These are phyloP conservation scores for Euplagia quadripunctaria DNA, from an alignment of 2,888 invertebrate species.

Conservation along the genomic window DNA sequence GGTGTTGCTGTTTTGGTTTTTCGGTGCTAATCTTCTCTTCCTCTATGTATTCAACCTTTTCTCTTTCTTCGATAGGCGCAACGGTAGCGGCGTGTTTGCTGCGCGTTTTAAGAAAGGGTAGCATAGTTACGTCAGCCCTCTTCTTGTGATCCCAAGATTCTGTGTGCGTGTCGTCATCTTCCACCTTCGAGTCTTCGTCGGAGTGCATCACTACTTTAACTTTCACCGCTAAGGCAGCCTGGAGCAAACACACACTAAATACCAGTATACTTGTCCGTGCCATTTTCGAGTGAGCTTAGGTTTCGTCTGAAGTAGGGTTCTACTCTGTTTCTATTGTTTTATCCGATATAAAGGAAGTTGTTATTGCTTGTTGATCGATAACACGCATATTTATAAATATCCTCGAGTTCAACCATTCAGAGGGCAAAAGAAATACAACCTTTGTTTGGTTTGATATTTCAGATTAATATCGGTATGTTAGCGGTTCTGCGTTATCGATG, in stretches of 20 bases:
- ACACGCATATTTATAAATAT: conserved; percentile 74
- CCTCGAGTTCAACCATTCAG: conserved; percentile 41
- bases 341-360: conserved; percentile 56
- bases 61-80: conserved; percentile 48
- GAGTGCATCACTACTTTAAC: conserved; percentile 81
- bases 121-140: conserved; percentile 54
- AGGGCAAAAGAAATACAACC: conserved; percentile 42
- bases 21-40: conserved; percentile 69
- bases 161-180: conserved; percentile 67
- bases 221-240: conserved; percentile 69
- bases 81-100: conserved; percentile 42
- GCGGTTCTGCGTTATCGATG: conserved; percentile 6
- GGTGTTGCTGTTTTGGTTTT: conserved; percentile 68
- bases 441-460: conserved; percentile 30
- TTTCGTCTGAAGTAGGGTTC: conserved; percentile 26
- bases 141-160: conserved; percentile 66
- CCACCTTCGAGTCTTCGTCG: conserved; percentile 74
- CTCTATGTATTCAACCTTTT: conserved; percentile 62
- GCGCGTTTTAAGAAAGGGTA: conserved; percentile 70
- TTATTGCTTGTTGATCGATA: conserved; percentile 61
- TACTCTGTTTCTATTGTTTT: conserved; percentile 40
- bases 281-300: conserved; percentile 57
- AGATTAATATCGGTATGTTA: conserved; percentile 15
- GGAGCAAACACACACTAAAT: conserved; percentile 57
- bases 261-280: conserved; percentile 53